Base-by-base conservation (phyloP, 2,888 invertebrate species). In the Agonopterix arenella region DNA sequence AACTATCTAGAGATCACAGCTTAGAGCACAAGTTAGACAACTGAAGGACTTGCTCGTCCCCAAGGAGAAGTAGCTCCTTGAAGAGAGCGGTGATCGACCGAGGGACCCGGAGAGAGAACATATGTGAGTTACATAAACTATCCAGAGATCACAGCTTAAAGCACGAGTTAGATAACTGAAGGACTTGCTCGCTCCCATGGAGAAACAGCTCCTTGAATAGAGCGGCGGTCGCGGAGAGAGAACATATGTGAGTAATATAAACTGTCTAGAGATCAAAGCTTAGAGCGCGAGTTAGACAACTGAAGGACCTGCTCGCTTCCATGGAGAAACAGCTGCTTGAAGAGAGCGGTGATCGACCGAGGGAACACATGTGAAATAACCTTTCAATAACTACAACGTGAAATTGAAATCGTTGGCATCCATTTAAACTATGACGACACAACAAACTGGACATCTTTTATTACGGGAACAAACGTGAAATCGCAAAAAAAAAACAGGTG, bases 141-240 rank as follows among this genome's bases (percentile, higher is more conserved):
- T 18, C 18, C 3, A 18, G 18, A 18, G 18, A 18, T 18, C 18
- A 93, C 94, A 53, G 98, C 99, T 73, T 76, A n/a, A n/a, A 98
- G 66, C 95, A 97, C 57, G 98, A 98, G 73, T 78, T 99, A 16
- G 98, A 98, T 81, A 99, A 73, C 76, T 99, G 44, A 97, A 98
- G 69, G 96, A 97, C 56, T 89, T 97, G 52, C 90, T 98, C 36
- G 90, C 90, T 0, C 97, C 98, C 0, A 84, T 98, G 56, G 98
- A 98, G 80, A 95, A 94, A 60, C 94, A 95, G 61, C 88, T 95
- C 44, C 80, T 91, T 2, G 92, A 92, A 46, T 89, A 93, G 28
- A 90, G 92, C 0, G 70, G 67, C 0, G 92, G 94, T 11, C 91
- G 94, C 96, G 0, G 97, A 98, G 73, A 91, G 98, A 49, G 97